These are phyloP conservation scores for Trinorchestia longiramus DNA, from an alignment of 1,140 invertebrate species.

Conservation along the genomic window DNA sequence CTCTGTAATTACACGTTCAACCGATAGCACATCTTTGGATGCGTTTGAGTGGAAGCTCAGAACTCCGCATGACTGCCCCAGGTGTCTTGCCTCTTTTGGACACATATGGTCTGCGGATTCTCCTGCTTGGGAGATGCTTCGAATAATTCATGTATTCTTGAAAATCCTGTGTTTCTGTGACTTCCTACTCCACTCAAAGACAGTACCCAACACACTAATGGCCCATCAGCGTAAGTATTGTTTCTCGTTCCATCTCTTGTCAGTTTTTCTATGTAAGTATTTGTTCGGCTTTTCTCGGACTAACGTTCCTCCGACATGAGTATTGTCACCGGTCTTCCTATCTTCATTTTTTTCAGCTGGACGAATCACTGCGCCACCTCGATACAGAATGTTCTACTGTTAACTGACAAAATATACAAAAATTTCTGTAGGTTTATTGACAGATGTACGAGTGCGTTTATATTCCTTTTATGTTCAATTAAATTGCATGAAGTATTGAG, in stretches of 20 bases:
- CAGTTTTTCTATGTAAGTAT: not conserved
- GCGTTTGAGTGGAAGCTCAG: not conserved
- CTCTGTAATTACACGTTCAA: not conserved
- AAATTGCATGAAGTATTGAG: not conserved
- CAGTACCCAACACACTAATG: too few relatives aligned
- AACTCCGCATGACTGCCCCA: not conserved
- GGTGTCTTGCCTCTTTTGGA: not conserved
- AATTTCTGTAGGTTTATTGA: too few relatives aligned
- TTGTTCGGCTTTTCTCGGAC: not conserved
- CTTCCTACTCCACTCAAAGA: too few relatives aligned
- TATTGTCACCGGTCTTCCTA: too few relatives aligned
- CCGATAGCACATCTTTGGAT: conserved; percentile 26
- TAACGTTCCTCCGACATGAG: too few relatives aligned
- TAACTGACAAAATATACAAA: too few relatives aligned
- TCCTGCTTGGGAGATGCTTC: not conserved
- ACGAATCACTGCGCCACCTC: too few relatives aligned
- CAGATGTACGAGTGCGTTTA: not conserved
- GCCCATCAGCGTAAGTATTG: too few relatives aligned
- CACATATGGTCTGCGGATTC: not conserved
- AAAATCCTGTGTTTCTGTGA: too few relatives aligned
- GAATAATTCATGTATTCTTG: not conserved
- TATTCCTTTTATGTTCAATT: not conserved
- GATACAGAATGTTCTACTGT: too few relatives aligned
- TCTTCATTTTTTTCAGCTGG: too few relatives aligned
- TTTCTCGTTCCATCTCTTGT: too few relatives aligned